Evolutionary conservation across 2,797 vertebrate genomes (phyloP).

Genomic region (Coregonus suidteri): DNA sequence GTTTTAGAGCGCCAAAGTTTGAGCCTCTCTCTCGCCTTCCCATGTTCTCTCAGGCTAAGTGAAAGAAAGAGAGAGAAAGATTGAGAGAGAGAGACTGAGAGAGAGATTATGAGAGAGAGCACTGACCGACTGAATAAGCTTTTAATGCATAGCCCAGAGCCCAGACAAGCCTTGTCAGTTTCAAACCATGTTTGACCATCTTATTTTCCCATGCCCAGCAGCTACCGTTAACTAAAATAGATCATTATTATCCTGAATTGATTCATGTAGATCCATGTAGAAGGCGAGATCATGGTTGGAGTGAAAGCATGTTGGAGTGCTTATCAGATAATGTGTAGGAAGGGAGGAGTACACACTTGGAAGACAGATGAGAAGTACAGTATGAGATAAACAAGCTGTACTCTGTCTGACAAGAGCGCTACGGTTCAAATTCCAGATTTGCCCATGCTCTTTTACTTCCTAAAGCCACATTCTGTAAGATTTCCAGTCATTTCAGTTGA

Average conservation of each 20-base stretch:
- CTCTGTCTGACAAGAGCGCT: too few species aligned
- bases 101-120: neutral
- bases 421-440: too few species aligned
- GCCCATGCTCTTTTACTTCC: too few species aligned
- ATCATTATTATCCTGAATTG: constrained; percentile 51
- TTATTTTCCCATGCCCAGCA: constrained; percentile 48
- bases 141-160: constrained; percentile 50
- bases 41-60: constrained; percentile 48
- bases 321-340: neutral
- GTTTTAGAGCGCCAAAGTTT: constrained; percentile 6
- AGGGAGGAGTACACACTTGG: constrained; percentile 21
- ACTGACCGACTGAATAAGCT: constrained; percentile 38
- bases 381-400: too few species aligned
- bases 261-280: constrained; percentile 46
- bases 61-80: constrained; percentile 41
- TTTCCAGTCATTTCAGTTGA: too few species aligned
- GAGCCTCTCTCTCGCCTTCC: constrained; percentile 30
- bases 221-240: constrained; percentile 2
- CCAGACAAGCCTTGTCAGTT: constrained; percentile 48
- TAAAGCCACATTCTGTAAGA: too few species aligned
- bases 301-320: constrained; percentile 35
- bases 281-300: constrained; percentile 28
- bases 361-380: constrained; percentile 23
- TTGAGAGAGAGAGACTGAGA: neutral
- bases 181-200: constrained; percentile 48